Percentiles rank a stretch among this genome's conserved stretches.
These are phyloP conservation scores for Phytoseiulus persimilis DNA, from an alignment of 2,888 invertebrate genomes.

Conservation along the genomic window DNA sequence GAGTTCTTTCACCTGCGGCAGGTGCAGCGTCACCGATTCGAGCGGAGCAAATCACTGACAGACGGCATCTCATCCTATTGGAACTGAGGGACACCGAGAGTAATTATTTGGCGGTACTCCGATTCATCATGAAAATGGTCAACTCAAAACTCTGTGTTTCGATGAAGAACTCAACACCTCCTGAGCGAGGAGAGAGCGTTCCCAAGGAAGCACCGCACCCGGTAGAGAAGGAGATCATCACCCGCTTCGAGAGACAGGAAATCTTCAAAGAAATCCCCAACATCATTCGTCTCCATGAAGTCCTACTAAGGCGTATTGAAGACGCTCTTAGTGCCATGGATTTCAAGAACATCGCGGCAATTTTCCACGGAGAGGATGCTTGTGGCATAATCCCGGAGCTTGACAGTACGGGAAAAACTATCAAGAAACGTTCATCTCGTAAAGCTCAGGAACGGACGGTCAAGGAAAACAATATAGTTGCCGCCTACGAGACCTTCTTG, in stretches of 20 bases:
- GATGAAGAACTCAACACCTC: too few species aligned
- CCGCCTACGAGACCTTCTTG: conserved; percentile 22
- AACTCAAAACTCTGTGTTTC: not conserved
- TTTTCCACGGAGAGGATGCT: conserved; percentile 32
- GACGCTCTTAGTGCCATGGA: not conserved
- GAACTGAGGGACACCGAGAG: conserved; percentile 19
- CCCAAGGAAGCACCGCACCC: too few species aligned
- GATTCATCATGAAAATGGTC: conserved; percentile 10
- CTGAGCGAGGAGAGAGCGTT: too few species aligned
- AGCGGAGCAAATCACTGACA: not conserved
- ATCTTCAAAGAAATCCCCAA: conserved; percentile 35
- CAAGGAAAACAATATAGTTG: conserved; percentile 9
- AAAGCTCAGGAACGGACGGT: not conserved
- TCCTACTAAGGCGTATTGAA: not conserved
- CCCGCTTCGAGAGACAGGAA: conserved; percentile 22
- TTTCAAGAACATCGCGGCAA: conserved; percentile 17
- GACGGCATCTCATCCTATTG: not conserved
- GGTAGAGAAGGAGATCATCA: conserved; percentile 5
- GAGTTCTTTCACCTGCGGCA: not conserved
- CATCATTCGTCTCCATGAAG: conserved; percentile 13
- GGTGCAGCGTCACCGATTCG: conserved; percentile 34
- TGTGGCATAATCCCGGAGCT: conserved; percentile 12
- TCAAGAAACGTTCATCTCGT: not conserved
- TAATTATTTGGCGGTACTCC: conserved; percentile 7
- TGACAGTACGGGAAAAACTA: not conserved